These are phyloP conservation scores for Heliangelus exortis DNA, from an alignment of 2,797 vertebrate species.

Conservation along the genomic window DNA sequence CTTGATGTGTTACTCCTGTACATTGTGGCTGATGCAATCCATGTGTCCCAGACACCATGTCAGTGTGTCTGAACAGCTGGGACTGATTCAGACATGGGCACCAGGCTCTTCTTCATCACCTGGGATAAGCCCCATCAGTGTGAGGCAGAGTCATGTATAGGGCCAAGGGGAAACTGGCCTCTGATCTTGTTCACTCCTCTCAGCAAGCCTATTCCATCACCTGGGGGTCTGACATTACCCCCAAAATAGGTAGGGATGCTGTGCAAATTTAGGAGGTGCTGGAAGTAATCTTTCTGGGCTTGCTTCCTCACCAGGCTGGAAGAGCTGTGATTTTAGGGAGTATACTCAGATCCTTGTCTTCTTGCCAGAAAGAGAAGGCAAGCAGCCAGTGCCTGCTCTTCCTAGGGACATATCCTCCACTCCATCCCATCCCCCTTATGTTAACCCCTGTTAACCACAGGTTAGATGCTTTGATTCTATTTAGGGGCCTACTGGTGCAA, in stretches of 20 bases:
- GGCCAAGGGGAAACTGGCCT: not conserved
- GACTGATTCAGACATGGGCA: not conserved
- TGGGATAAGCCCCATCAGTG: not conserved
- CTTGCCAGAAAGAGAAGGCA: not conserved
- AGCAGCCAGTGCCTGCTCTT: not conserved
- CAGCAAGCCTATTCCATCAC: not conserved
- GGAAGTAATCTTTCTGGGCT: not conserved
- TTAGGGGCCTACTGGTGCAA: not conserved
- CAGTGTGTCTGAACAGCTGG: fast-evolving
- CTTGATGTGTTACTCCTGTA: not conserved
- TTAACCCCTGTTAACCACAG: not conserved
- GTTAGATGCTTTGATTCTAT: not conserved
- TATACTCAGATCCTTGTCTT: not conserved
- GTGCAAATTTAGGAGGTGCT: not conserved
- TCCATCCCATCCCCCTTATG: not conserved
- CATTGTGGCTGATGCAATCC: fast-evolving
- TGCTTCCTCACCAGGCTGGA: not conserved
- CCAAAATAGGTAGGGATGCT: not conserved
- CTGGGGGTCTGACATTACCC: not conserved
- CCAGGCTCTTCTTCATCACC: not conserved
- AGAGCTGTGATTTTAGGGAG: not conserved
- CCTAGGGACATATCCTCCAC: not conserved
- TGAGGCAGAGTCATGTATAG: not conserved
- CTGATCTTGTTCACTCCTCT: fast-evolving
- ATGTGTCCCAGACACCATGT: fast-evolving